Conservation (phyloP, 1,140 invertebrate genomes). For the Agraylea sexmaculata region DNA sequence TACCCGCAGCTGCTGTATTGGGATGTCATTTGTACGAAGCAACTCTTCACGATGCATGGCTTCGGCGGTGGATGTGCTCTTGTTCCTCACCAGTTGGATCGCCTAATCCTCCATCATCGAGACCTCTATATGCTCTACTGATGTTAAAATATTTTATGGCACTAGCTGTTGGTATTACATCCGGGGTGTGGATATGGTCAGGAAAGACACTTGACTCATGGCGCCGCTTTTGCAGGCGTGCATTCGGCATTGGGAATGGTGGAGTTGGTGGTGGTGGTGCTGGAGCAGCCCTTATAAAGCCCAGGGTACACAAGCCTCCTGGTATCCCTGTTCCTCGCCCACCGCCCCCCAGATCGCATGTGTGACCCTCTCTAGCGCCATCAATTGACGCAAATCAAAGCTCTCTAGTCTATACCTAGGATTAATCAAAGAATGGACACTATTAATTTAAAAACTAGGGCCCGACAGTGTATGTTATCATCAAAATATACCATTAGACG, state of each 20-base stretch:
- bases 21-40: constrained; percentile 91
- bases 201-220: constrained; percentile 91
- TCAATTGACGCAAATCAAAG: constrained; percentile 19
- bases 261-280: constrained; percentile 38
- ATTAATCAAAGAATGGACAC: too few species aligned
- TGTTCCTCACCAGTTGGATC: constrained; percentile 37
- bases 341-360: constrained; percentile 22
- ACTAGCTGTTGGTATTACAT: constrained; percentile 90
- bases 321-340: constrained; percentile 21
- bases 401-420: constrained; percentile 21
- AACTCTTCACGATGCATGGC: constrained; percentile 62
- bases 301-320: constrained; percentile 35
- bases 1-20: constrained; percentile 91
- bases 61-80: constrained; percentile 59
- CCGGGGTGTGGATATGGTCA: constrained; percentile 96
- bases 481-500: too few species aligned
- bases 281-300: constrained; percentile 41
- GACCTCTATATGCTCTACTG: constrained; percentile 68
- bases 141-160: constrained; percentile 94
- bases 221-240: constrained; percentile 65
- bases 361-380: constrained; percentile 21
- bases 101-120: constrained; percentile 29
- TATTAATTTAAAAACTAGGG: too few species aligned
- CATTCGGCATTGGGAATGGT: constrained; percentile 45
- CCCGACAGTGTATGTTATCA: too few species aligned